Conservation (phyloP, 1,140 invertebrate genomes). For the Meloidogyne floridensis region DNA sequence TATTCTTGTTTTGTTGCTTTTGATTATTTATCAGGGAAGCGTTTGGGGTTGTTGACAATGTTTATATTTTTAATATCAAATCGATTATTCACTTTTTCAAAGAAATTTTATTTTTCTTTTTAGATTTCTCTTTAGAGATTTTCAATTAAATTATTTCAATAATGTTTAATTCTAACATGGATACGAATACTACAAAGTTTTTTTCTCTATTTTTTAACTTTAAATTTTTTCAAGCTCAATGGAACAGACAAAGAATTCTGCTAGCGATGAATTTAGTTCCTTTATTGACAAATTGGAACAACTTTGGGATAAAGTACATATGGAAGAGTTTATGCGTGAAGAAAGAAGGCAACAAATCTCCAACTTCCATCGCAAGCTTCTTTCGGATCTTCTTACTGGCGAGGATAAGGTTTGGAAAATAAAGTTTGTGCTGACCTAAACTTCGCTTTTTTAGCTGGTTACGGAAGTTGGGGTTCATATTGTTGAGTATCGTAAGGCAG, state of each 20-base stretch:
- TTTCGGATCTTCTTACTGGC: slow-evolving; percentile 4
- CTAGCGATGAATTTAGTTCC: neutral
- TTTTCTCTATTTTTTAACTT: too few relatives aligned
- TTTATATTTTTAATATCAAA: too few relatives aligned
- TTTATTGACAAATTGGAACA: neutral
- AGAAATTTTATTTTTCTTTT: too few relatives aligned
- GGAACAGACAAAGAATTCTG: neutral
- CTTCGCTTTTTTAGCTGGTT: slow-evolving; percentile 9
- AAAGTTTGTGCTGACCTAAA: neutral
- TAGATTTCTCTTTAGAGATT: too few relatives aligned
- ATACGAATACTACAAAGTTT: neutral
- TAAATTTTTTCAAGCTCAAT: neutral
- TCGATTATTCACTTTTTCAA: too few relatives aligned
- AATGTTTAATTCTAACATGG: too few relatives aligned
- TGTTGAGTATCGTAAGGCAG: neutral
- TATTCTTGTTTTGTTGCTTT: too few relatives aligned
- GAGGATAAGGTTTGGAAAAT: slow-evolving; percentile 14
- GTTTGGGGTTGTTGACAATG: too few relatives aligned
- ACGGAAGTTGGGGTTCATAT: slow-evolving; percentile 12
- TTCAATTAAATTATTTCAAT: too few relatives aligned
- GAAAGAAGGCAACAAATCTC: neutral
- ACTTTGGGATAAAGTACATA: slow-evolving; percentile 31
- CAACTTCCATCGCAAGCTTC: slow-evolving; percentile 1
- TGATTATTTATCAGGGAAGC: too few relatives aligned
- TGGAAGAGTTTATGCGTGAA: slow-evolving; percentile 20